Percentiles rank a stretch among this genome's conserved stretches.
These are phyloP conservation scores for Gopherus flavomarginatus DNA, from an alignment of 2,113 vertebrate species.

Conservation along the genomic window DNA sequence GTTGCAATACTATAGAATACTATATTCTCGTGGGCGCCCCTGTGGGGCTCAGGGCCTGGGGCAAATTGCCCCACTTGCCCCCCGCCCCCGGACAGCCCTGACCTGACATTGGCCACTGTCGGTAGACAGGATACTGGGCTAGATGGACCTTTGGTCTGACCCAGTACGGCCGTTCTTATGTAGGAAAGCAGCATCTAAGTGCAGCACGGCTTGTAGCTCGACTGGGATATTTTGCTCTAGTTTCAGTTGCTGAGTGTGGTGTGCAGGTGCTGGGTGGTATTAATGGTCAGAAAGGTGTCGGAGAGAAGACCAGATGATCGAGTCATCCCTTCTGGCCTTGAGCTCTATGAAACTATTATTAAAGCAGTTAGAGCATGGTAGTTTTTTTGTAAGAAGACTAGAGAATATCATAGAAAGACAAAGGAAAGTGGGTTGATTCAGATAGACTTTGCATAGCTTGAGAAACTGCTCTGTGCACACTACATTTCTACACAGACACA, in stretches of 20 bases:
- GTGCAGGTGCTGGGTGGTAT: neutral
- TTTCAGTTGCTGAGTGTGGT: neutral
- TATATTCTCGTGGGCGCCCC: no score
- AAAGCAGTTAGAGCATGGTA: neutral
- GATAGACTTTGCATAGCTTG: slow-evolving; percentile 25
- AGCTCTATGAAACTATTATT: slow-evolving; percentile 6
- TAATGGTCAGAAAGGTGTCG: neutral
- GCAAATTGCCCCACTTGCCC: no score
- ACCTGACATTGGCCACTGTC: no score
- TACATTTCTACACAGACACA: neutral
- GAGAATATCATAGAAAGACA: neutral
- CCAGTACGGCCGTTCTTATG: no score
- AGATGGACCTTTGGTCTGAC: no score
- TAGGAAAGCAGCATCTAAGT: neutral
- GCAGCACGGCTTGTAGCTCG: neutral
- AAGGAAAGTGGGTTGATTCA: neutral
- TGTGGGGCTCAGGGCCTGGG: no score
- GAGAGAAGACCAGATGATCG: neutral
- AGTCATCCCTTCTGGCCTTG: neutral
- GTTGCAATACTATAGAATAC: no score
- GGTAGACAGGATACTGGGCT: no score
- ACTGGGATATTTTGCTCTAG: neutral
- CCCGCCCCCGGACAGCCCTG: no score
- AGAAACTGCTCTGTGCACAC: neutral
- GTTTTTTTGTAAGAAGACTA: neutral